Evolutionary conservation across 1,140 invertebrate genomes (phyloP), one percentile per base, ranked within the genome.

Genomic region (Thaumetopoea pityocampa): DNA sequence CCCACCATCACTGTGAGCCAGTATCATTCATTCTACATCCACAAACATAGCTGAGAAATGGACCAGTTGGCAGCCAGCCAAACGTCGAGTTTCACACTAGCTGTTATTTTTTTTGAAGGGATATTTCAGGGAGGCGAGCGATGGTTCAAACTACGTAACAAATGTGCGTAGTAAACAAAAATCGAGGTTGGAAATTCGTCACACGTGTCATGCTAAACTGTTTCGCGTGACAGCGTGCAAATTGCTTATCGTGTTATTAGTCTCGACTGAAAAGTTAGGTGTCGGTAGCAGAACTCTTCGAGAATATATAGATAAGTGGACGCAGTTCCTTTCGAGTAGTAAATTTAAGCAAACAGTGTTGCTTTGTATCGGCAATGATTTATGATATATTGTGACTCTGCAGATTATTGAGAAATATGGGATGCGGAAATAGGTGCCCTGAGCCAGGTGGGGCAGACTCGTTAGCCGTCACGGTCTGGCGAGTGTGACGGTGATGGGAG

Each of bases 11-110:
- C n/a, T n/a, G n/a, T 68, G 67, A 77, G 79, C 66, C 61, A 59
- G 48, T 68, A 73, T 74, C 64, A 69, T 64, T 71, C 62, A 56
- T 42, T 41, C n/a, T n/a, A n/a, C 51, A 55, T 60, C 51, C 62
- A 55, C 59, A 36, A 59, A 32, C 29, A 47, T 48, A 48, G 45
- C 61, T 67, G 56, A 63, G 71, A 78, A 74, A 80, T 78, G 71
- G 61, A 73, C 63, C 58, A 67, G 51, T 66, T 80, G 78, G 78
- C 67, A 36, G n/a, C 3, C 4, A 20, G 71, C 78, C 78, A 82
- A 68, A 22, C 20, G 34, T 61, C 46, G 59, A 53, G 28, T 45
- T 51, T 67, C 58, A 66, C 62, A 65, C 61, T 56, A 52, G 18
- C 44, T n/a, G 27, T 14, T 49, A 57, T 60, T 63, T 65, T 61